Base-by-base conservation (phyloP, 2,113 vertebrate genomes). In the Hirundichthys speculiger region DNA sequence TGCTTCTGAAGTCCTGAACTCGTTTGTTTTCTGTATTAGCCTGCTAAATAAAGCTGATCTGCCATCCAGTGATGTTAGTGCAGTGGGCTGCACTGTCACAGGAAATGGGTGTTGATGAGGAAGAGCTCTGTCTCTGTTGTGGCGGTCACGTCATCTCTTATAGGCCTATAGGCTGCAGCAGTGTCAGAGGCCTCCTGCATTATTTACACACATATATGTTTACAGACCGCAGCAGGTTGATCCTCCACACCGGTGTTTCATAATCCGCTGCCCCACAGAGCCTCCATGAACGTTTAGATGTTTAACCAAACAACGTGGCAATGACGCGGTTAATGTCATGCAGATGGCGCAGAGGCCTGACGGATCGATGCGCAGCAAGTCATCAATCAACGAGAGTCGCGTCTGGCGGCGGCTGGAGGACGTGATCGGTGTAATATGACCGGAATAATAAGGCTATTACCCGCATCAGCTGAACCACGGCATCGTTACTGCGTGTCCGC, bases 331-430 rank as follows among this genome's bases (percentile, higher is more conserved):
- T 53, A 41, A 59, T 86, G 69, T 67, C 67, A 58, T 62, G 67
- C 70, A 62, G 78, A 78, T 79, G 82, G 75, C 75, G 84, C 85
- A 83, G 54, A 81, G 82, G 87, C 84, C 88, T 76, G 72, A 80
- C 68, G 65, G 74, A 81, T 74, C n/a, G 65, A 81, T 79, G 77
- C 82, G 84, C 81, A 84, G 75, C 77, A 55, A 61, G 51, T 66
- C 73, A 81, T 83, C 66, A 77, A 77, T 88, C 77, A 76, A 65
- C 16, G 27, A 62, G 27, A 50, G 59, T 62, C 19, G 34, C 61
- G n/a, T n/a, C n/a, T n/a, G n/a, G n/a, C 19, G 74, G 25, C 53
- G 9, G 50, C 75, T 40, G 60, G 30, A 65, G 53, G 66, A 77
- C n/a, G n/a, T 57, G 70, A 65, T 81, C 43, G 65, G 48, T 42